Evolutionary conservation across 2,113 vertebrate species (phyloP).

Genomic region (Uropsilus gracilis): DNA sequence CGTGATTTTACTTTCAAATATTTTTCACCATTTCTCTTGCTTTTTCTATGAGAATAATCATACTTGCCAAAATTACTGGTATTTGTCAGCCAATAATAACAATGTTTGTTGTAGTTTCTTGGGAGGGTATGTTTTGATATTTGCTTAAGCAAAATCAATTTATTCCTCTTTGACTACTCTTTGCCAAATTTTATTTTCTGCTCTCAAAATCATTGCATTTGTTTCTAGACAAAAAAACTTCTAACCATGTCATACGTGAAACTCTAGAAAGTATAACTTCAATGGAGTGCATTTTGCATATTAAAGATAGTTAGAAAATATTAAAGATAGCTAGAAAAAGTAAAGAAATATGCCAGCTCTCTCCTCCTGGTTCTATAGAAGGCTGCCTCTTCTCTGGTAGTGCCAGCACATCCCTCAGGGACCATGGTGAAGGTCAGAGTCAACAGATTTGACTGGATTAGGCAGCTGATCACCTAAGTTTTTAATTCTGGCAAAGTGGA

Average conservation of each 20-base stretch:
- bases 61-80: background rate
- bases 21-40: conserved; percentile 17
- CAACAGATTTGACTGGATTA: background rate
- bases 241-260: background rate
- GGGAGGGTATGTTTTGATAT: background rate
- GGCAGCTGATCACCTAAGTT: background rate
- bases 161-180: background rate
- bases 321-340: too few species aligned
- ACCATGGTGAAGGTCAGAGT: background rate
- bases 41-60: conserved; percentile 36
- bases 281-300: background rate
- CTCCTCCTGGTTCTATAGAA: background rate
- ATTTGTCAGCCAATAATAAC: background rate
- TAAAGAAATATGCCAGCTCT: background rate
- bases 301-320: too few species aligned
- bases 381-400: too few species aligned
- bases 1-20: conserved; percentile 30
- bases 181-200: conserved; percentile 36
- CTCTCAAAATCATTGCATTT: background rate
- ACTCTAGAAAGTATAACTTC: background rate
- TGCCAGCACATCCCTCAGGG: background rate
- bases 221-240: background rate
- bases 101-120: conserved; percentile 33
- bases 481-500: background rate
- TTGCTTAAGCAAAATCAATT: conserved; percentile 34